Evolutionary conservation across 1,140 invertebrate species (phyloP).

Genomic region (Drosophila jambulina): DNA sequence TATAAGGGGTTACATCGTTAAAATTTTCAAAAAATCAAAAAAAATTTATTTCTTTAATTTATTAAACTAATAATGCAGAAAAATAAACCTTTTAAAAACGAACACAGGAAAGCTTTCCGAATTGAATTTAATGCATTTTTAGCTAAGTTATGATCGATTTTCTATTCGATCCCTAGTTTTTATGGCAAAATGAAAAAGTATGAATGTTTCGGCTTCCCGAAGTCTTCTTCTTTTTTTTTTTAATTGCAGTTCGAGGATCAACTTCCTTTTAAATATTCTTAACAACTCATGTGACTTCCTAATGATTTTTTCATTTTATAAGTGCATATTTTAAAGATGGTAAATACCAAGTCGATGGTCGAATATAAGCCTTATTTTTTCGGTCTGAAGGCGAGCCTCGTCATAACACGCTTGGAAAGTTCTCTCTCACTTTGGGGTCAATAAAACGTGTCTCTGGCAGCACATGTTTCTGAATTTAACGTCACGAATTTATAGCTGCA

Average conservation of each 20-base stretch:
- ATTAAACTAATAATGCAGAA: too few species aligned
- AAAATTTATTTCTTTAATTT: too few species aligned
- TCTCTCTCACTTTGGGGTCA: slow-evolving; percentile 68
- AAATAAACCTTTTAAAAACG: too few species aligned
- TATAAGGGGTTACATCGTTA: too few species aligned
- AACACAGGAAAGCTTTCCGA: too few species aligned
- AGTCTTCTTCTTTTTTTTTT: neutral
- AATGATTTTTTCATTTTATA: neutral
- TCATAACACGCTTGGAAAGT: slow-evolving; percentile 73
- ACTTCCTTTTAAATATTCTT: neutral
- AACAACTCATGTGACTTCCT: neutral
- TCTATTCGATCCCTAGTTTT: too few species aligned
- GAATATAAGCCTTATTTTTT: neutral
- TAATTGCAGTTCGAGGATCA: neutral
- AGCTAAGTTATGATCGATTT: too few species aligned
- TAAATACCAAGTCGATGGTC: neutral
- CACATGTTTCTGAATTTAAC: slow-evolving; percentile 72
- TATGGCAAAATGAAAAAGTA: neutral
- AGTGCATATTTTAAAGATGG: neutral
- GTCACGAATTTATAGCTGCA: slow-evolving; percentile 78
- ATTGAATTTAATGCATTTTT: too few species aligned
- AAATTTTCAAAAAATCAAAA: too few species aligned
- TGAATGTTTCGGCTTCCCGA: neutral
- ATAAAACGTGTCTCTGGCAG: slow-evolving; percentile 60
- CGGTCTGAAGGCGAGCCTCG: slow-evolving; percentile 34